Percentiles rank a stretch among this genome's conserved stretches.
phyloP scores from a whole-genome alignment of 2,888 invertebrate species.

The Acrobasis repandana region DNA sequence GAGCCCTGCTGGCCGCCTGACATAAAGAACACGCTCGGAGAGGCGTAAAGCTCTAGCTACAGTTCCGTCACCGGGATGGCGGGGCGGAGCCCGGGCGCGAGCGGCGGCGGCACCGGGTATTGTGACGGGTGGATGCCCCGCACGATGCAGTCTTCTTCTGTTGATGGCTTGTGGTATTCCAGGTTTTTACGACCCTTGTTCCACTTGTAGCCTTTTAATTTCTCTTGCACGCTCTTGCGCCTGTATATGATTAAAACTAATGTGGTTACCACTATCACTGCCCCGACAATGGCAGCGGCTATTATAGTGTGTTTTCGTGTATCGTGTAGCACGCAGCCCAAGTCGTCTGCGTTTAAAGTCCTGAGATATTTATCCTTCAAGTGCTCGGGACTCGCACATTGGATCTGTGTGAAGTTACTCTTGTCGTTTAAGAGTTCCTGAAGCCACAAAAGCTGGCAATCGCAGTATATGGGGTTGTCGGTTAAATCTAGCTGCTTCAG shows the following conservation, averaged over 20 bases:
- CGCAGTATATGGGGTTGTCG: slow-evolving; percentile 92
- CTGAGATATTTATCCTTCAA: slow-evolving; percentile 87
- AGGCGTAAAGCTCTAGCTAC: slow-evolving; percentile 98
- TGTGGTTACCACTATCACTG: slow-evolving; percentile 87
- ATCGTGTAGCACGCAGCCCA: slow-evolving; percentile 92
- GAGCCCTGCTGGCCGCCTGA: slow-evolving; percentile 83
- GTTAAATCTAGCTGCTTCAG: slow-evolving; percentile 89
- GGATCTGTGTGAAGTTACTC: slow-evolving; percentile 87
- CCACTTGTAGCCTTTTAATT: slow-evolving; percentile 92
- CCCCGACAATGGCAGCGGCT: slow-evolving; percentile 88
- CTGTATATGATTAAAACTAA: slow-evolving; percentile 89
- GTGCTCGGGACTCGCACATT: slow-evolving; percentile 88
- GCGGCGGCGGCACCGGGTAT: slow-evolving; percentile 77
- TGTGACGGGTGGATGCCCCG: slow-evolving; percentile 84
- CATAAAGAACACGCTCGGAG: slow-evolving; percentile 91
- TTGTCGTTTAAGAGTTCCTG: slow-evolving; percentile 86
- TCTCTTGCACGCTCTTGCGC: slow-evolving; percentile 90
- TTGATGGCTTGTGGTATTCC: slow-evolving; percentile 94
- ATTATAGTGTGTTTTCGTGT: slow-evolving; percentile 91
- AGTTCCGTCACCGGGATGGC: slow-evolving; percentile 95
- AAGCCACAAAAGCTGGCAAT: slow-evolving; percentile 91
- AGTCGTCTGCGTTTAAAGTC: slow-evolving; percentile 87
- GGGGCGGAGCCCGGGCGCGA: slow-evolving; percentile 82
- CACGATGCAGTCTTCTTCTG: slow-evolving; percentile 92
- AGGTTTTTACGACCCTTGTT: slow-evolving; percentile 92